A percentile compares a stretch with the other conserved stretches of the same genome.
phyloP scores from a whole-genome alignment of 2,113 vertebrate species.

The Turdus rufiventris region DNA sequence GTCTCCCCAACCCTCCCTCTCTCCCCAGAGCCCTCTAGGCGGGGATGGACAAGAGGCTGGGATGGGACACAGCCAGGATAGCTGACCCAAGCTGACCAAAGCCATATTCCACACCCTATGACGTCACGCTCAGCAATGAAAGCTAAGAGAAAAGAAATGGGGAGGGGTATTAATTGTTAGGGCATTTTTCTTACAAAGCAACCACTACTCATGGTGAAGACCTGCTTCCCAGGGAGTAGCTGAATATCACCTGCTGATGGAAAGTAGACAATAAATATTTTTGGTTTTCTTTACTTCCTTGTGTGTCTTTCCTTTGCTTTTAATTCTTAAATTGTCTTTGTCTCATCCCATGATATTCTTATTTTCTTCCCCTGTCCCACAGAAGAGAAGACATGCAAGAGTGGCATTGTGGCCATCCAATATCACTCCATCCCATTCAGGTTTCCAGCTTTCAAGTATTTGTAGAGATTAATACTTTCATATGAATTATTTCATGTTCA shows the following conservation, averaged over 20 bases:
- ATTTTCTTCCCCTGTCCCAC: neutral
- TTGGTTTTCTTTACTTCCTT: neutral
- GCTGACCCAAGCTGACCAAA: neutral
- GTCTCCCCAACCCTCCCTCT: fast-evolving
- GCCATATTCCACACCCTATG: fast-evolving
- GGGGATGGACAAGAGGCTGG: neutral
- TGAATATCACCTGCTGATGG: neutral
- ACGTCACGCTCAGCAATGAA: neutral
- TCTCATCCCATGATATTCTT: neutral
- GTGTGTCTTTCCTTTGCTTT: neutral
- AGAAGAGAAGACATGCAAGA: neutral
- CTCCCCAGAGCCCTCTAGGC: neutral
- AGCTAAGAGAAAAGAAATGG: neutral
- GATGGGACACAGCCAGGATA: neutral
- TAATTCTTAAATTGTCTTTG: neutral
- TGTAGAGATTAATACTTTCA: neutral
- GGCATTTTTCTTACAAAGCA: neutral
- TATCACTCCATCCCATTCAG: neutral
- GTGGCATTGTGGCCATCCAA: fast-evolving
- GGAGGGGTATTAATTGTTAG: neutral
- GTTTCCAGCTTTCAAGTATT: neutral
- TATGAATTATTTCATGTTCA: neutral
- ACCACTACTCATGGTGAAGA: fast-evolving
- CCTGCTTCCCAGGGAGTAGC: neutral
- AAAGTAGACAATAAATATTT: neutral